These are phyloP conservation scores for Riparia riparia DNA, from an alignment of 2,113 vertebrate genomes.

Conservation along the genomic window DNA sequence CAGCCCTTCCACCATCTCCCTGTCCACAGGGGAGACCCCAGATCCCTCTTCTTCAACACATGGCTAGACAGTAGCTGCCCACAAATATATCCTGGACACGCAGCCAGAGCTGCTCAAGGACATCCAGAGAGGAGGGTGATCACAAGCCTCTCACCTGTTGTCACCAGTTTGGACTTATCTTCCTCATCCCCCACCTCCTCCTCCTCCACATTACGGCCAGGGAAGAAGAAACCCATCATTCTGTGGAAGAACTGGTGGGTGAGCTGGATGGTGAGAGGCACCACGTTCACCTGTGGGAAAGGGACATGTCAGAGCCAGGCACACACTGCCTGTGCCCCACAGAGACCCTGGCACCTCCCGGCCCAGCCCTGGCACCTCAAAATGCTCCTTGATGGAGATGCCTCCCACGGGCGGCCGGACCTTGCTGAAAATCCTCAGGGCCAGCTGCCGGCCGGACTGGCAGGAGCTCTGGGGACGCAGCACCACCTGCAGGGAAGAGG, in stretches of 20 bases:
- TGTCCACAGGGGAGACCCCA: neutral
- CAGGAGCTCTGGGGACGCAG: constrained; percentile 94
- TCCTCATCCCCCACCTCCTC: constrained; percentile 97
- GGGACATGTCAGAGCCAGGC: neutral
- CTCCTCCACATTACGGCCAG: constrained; percentile 93
- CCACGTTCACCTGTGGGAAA: constrained; percentile 90
- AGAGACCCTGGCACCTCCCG: neutral
- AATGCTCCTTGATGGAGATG: constrained; percentile 98
- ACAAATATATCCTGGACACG: fast-evolving
- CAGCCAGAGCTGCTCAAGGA: neutral
- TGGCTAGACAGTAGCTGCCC: neutral
- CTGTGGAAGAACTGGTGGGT: constrained; percentile 99
- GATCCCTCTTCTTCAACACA: neutral
- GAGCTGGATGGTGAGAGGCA: constrained; percentile 97
- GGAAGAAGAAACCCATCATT: constrained; percentile 99
- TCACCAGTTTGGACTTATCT: constrained; percentile 96
- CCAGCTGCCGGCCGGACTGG: constrained; percentile 92
- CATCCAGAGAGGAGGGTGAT: neutral
- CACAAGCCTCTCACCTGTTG: constrained; percentile 83
- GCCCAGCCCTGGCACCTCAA: constrained; percentile 81
- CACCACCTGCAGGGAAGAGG: constrained; percentile 85
- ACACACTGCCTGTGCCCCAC: fast-evolving
- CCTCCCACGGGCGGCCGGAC: constrained; percentile 97
- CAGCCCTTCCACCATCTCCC: neutral
- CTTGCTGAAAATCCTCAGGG: constrained; percentile 96